Evolutionary conservation across 2,113 vertebrate species (phyloP).

Genomic region (Leptobrachium ailaonicum): DNA sequence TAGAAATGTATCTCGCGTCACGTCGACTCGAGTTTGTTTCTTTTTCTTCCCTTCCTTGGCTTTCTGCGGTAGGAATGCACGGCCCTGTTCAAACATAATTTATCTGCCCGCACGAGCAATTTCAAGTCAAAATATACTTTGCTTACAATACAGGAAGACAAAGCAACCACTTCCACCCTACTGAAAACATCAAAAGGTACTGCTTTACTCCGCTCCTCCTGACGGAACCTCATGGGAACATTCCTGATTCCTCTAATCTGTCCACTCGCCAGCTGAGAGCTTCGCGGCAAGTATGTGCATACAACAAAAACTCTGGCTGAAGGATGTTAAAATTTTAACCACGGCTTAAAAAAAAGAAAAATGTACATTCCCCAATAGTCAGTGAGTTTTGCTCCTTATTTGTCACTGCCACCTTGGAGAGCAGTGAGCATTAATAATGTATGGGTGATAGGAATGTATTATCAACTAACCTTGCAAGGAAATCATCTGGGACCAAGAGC

Average conservation of each 20-base stretch:
- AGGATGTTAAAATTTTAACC: conserved; percentile 92
- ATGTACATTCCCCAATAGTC: conserved; percentile 95
- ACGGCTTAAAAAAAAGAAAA: conserved; percentile 80
- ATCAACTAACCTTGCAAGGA: conserved; percentile 91
- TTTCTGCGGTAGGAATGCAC: conserved; percentile 57
- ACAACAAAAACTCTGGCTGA: conserved; percentile 55
- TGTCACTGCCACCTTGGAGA: conserved; percentile 98
- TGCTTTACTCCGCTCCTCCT: conserved; percentile 63
- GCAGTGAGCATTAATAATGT: conserved; percentile 97
- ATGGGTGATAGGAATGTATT: conserved; percentile 95
- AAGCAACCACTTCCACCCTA: conserved; percentile 67
- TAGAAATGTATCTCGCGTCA: no score
- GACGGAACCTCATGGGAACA: conserved; percentile 65
- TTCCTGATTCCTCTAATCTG: conserved; percentile 63
- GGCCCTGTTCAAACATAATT: conserved; percentile 66
- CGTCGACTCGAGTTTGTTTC: no score
- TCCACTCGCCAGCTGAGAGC: conserved; percentile 62
- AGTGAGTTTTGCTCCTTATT: conserved; percentile 95
- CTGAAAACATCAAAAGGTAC: conserved; percentile 66
- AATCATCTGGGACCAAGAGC: conserved; percentile 80
- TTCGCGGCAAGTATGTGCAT: conserved; percentile 53
- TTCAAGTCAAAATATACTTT: conserved; percentile 64
- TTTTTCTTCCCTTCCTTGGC: no score
- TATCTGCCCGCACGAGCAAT: conserved; percentile 65
- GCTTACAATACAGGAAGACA: conserved; percentile 62